Conservation (phyloP, 2,113 vertebrate genomes). For the Elephas maximus region DNA sequence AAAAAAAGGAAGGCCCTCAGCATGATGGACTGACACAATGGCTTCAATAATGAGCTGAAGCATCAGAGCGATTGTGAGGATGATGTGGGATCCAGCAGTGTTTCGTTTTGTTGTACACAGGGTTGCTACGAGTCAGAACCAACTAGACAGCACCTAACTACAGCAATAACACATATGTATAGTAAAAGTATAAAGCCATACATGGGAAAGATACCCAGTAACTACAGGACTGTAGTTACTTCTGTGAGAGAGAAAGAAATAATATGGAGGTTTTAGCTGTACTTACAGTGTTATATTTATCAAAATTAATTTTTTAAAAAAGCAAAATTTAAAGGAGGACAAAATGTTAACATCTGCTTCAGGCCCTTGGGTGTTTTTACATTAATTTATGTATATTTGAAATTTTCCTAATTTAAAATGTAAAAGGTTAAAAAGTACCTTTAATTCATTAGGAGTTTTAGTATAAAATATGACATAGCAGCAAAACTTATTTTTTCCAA, state of each 20-base stretch:
- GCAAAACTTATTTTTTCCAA: not conserved
- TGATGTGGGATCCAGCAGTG: too few species aligned
- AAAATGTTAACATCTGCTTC: slow-evolving; percentile 26
- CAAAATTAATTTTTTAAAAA: not conserved
- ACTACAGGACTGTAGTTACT: not conserved
- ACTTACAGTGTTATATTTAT: not conserved
- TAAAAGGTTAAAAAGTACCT: not conserved
- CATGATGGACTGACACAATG: too few species aligned
- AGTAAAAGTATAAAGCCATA: slow-evolving; percentile 31
- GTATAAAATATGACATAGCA: not conserved
- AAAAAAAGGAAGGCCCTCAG: too few species aligned
- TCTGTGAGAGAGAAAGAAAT: not conserved
- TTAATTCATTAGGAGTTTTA: slow-evolving; percentile 25
- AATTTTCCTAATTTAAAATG: slow-evolving; percentile 38
- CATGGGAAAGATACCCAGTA: not conserved
- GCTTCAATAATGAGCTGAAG: too few species aligned
- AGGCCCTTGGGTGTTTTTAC: not conserved
- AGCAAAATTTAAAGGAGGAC: not conserved
- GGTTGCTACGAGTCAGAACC: too few species aligned
- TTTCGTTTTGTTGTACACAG: too few species aligned
- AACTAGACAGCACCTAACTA: too few species aligned
- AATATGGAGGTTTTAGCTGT: not conserved
- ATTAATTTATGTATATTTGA: not conserved
- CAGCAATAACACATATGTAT: not conserved
- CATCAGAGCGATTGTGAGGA: too few species aligned